Evolutionary conservation across 2,888 invertebrate species (phyloP), one percentile per base, ranked within the genome.

Genomic region (Cephus pygmeus): DNA sequence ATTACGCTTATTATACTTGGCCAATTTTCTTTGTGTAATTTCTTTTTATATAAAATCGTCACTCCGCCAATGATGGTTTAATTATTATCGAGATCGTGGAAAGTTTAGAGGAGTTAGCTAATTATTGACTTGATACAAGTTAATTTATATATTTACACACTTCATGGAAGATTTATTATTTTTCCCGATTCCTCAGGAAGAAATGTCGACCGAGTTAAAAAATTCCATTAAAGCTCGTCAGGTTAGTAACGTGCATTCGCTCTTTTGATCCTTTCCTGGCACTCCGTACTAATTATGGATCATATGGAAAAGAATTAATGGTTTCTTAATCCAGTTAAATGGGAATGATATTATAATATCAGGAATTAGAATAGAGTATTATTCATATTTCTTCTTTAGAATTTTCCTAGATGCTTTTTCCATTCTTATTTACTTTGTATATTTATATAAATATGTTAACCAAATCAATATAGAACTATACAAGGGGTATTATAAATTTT

Each of bases 101-200:
- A 23, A 2, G 9, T 56, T 23, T 15, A 56, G 23, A 23, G 56
- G 23, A 9, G 23, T 23, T 56, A 56, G 23, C 6, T 23, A 56
- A 56, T 56, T 56, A 56, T 56, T 56, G 56, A 56, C 23, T 1
- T 56, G 56, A 23, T 40, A 40, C 40, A 15, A 40, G 15, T 78
- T 82, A 69, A 71, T 9, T 71, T 31, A 71, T 33, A 12, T n/a
- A 71, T 79, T 79, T 80, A 77, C 81, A 83, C 82, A 86, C 88
- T 86, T 88, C 88, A 88, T 87, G 86, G 88, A 89, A 89, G 90
- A 88, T 88, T 83, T 85, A 84, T 88, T 84, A 86, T 81, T 83
- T 85, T 85, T 87, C 84, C 87, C 87, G 87, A 86, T 88, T 87
- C 87, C 87, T 82, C 88, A 90, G 89, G 88, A 90, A 88, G 88